Base-by-base conservation (phyloP, 2,113 vertebrate species). In the Proterorhinus semilunaris region DNA sequence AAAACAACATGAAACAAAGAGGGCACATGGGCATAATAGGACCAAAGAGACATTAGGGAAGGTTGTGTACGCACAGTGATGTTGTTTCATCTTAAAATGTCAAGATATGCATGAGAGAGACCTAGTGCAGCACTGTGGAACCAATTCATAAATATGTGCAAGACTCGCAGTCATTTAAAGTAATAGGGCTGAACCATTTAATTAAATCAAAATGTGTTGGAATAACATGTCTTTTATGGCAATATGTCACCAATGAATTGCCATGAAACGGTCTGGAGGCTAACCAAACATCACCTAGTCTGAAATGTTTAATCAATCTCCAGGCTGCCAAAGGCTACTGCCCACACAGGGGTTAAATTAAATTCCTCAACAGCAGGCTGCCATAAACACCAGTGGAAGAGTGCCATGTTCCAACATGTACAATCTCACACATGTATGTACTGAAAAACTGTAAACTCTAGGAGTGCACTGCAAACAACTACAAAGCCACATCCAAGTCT, bases 1-100 rank as follows among this genome's bases (percentile, higher is more conserved):
- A 10, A 45, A 2, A 64, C 47, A 52, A 21, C 21, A 1, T 21
- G 21, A 76, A 78, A 44, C 4, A 16, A 4, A 53, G 17, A 55
- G 8, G n/a, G 10, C 6, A 80, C 65, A 50, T 80, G 85, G 79
- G 80, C 67, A 80, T 74, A 47, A 57, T 54, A 77, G 62, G 79
- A 59, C 85, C 84, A 89, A 87, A 88, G 80, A 87, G 83, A 54
- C 83, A 84, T 85, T 63, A n/a, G 52, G 48, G 70, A 78, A 79
- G 74, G 72, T 82, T 85, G 71, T 78, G 8, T 6, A 21, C 5
- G 8, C 17, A 36, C 27, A 36, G 27, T 36, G 27, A 36, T 36
- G 27, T 36, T 36, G 27, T 36, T 36, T 36, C 27, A 36, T 36
- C 27, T 4, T 36, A 36, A 36, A 3, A 36, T 36, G 2, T 36